Conservation (phyloP, 2,888 invertebrate species). For the Dicyrtomina minuta region DNA sequence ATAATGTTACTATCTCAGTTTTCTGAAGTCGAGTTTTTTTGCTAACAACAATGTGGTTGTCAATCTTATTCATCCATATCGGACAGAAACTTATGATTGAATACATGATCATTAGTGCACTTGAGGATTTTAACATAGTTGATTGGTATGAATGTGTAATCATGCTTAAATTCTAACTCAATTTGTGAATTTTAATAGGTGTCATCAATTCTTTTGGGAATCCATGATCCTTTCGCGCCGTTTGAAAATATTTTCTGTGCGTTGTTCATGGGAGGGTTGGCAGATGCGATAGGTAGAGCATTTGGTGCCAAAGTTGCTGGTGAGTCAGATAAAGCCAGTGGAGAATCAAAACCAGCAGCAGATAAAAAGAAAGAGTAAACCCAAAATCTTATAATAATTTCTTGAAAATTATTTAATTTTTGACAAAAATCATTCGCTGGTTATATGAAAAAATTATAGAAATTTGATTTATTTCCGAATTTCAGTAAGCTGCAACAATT, state of each 20-base stretch:
- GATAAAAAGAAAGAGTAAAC: constrained; percentile 55
- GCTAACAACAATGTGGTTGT: no score
- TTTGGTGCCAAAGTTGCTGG: constrained; percentile 62
- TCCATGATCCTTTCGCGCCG: constrained; percentile 98
- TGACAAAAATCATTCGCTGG: no score
- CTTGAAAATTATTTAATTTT: no score
- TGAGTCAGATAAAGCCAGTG: constrained; percentile 64
- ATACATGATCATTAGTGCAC: constrained; percentile 1
- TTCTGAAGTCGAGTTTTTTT: constrained; percentile 5
- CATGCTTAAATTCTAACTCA: no score
- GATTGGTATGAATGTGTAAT: no score
- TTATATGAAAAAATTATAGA: no score
- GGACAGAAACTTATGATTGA: no score
- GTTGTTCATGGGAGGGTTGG: constrained; percentile 94
- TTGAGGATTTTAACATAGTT: no score
- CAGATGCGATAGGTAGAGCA: constrained; percentile 92
- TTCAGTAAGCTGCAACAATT: no score
- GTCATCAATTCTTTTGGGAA: constrained; percentile 91
- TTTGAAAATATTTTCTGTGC: constrained; percentile 98
- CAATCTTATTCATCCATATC: no score
- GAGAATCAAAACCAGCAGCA: constrained; percentile 72
- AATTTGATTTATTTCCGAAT: no score
- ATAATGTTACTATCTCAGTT: no score
- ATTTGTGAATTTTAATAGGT: constrained; percentile 62
- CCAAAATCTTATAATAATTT: neutral